These are phyloP conservation scores for Oncorhynchus clarkii DNA, from an alignment of 2,113 vertebrate species.

Conservation along the genomic window DNA sequence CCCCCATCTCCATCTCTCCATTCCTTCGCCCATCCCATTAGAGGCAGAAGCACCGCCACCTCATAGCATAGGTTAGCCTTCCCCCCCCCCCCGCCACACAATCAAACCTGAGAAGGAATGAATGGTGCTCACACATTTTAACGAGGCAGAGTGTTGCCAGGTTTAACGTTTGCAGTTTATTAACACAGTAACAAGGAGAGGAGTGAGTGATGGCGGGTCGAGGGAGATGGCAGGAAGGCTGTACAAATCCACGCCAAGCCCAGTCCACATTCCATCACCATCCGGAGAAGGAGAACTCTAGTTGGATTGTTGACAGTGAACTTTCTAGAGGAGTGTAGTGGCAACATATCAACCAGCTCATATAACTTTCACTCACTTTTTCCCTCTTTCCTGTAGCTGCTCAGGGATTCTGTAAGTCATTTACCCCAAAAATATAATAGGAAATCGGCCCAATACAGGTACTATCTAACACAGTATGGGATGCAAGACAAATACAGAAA, in stretches of 20 bases:
- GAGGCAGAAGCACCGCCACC: slow-evolving; percentile 28
- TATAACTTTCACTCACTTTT: slow-evolving; percentile 1
- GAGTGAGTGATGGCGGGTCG: slow-evolving; percentile 38
- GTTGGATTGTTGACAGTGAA: slow-evolving; percentile 43
- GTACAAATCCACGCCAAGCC: slow-evolving; percentile 34
- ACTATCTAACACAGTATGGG: background rate
- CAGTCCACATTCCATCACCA: slow-evolving; percentile 38
- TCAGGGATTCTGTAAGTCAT: background rate
- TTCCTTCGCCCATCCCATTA: too few relatives aligned
- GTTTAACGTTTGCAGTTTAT: slow-evolving; percentile 45
- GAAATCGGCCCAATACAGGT: background rate
- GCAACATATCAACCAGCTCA: slow-evolving; percentile 29
- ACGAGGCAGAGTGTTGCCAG: slow-evolving; percentile 37
- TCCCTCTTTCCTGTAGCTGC: background rate
- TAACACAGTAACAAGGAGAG: slow-evolving; percentile 40
- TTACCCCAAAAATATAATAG: background rate
- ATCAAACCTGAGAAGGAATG: background rate
- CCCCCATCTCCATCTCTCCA: too few relatives aligned
- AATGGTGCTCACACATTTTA: slow-evolving; percentile 23
- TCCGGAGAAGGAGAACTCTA: slow-evolving; percentile 39
- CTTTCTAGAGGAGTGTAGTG: slow-evolving; percentile 36
- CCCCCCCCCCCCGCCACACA: background rate
- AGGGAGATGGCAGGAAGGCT: slow-evolving; percentile 9
- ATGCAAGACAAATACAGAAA: background rate
- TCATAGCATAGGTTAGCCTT: slow-evolving; percentile 16